Base-by-base conservation (phyloP, 2,888 invertebrate species). In the Parnassius smintheus region DNA sequence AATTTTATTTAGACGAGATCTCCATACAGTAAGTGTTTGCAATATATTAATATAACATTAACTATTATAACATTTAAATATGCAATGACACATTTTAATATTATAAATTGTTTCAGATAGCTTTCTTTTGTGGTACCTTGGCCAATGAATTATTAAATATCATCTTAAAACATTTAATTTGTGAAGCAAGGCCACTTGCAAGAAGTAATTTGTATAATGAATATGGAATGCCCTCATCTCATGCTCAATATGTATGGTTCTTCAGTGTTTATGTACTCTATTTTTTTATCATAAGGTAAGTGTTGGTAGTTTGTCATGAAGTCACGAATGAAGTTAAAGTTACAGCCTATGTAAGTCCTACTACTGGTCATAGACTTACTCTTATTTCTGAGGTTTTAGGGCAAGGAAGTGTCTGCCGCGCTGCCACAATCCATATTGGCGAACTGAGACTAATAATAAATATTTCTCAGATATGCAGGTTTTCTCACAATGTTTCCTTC, bases 211-310 rank as follows among this genome's bases (percentile, higher is more conserved):
- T 95, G 61, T 95, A 95, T 74, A 94, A 94, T 74, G 96, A 96
- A 86, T 96, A 95, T 92, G 96, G 96, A 73, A 98, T 98, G 98
- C 98, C 98, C 61, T 98, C 97, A 45, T 95, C 96, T 67, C 98
- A 98, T 92, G 94, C 97, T 73, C 98, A 98, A 88, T 96, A 97
- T 83, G 95, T 96, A 92, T 97, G 97, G 96, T 98, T 98, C 87
- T 97, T 97, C 86, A 94, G 96, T 70, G 93, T 94, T 58, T 98
- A 98, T 87, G 94, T 96, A 70, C 93, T 95, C 69, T 95, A 96
- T 85, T 98, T 98, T 88, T 94, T 97, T 76, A 93, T 96, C 78
- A 94, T 97, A 77, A 95, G 97, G 97, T 97, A 91, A 91, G 80
- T 65, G 10, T 35, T 35, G 7, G 35, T 7, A 35, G 7, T 35